Base-by-base conservation (phyloP, 37 sponge, comb jelly and placozoan genomes). In the Petrosia ficiformis region DNA sequence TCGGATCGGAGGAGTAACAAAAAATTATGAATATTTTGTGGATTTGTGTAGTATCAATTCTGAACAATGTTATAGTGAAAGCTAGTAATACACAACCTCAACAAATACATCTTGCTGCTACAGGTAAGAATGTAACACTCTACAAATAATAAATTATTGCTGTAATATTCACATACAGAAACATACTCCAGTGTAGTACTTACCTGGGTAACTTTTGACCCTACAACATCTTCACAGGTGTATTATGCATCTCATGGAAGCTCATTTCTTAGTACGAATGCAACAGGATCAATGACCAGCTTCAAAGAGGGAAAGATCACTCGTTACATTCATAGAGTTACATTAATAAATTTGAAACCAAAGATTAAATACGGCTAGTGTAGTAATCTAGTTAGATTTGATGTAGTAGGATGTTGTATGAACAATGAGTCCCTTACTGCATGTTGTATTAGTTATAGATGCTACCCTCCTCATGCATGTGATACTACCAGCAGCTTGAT, bases 201-300 rank as follows among this genome's bases (percentile, higher is more conserved):
- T 29, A 77, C 68, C 28, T 77, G 77, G 77, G 42, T 77, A 11
- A 77, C 77, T 1, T 77, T 77, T 36, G 65, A 3, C n/a, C 35
- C 67, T n/a, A 65, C 67, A 4, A 4, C 43, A 0, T 10, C 25
- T 16, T 26, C 63, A 65, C 39, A 38, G 3, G 63, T 61, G 6
- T 29, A n/a, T 24, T 61, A 22, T 8, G 25, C 5, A 6, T 22
- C n/a, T n/a, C 63, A 11, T 61, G 63, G 63, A 26, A 6, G 28
- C 6, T 8, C 54, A 48, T 19, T 48, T 19, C 8, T 19, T 19
- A 19, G 8, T 8, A 24, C 5, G 63, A 24, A 24, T n/a, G 22
- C n/a, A 5, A 26, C 63, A 29, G 63, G 63, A 8, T n/a, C 11
- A 26, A n/a, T 29, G 5, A 26, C 63, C 26, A 61, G 26, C 26